Evolutionary conservation across 2,888 invertebrate genomes (phyloP).

Genomic region (Arrhopalites spinosus): DNA sequence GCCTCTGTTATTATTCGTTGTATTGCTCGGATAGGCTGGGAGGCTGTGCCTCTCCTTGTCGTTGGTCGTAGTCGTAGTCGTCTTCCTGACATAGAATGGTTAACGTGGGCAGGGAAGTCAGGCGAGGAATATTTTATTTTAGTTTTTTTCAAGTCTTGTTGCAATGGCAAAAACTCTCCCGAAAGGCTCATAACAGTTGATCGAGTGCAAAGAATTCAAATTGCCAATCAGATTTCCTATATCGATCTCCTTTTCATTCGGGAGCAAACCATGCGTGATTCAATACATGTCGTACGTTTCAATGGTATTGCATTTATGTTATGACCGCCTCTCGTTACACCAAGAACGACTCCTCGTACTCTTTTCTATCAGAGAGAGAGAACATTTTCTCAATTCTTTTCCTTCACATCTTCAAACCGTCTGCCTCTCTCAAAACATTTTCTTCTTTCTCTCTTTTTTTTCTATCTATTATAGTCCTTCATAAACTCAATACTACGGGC

Average conservation of each 20-base stretch:
- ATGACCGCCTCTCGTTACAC: constrained; percentile 31
- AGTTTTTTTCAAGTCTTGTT: constrained; percentile 33
- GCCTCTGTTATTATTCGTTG: constrained; percentile 29
- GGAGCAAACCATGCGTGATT: constrained; percentile 37
- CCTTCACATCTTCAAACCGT: not conserved
- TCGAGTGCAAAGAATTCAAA: constrained; percentile 56
- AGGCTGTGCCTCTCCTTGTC: not conserved
- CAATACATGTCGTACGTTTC: constrained; percentile 39
- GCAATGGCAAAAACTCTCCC: constrained; percentile 44
- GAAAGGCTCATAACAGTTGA: constrained; percentile 54
- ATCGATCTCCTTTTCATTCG: constrained; percentile 44
- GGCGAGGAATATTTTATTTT: constrained; percentile 43
- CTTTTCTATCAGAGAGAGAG: not conserved
- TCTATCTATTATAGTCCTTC: not conserved
- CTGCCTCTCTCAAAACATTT: not conserved
- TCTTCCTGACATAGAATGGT: not conserved
- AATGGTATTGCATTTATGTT: constrained; percentile 37
- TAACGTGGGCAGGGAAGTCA: constrained; percentile 20
- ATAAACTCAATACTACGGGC: too few relatives aligned
- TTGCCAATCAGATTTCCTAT: constrained; percentile 55
- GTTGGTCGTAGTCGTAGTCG: not conserved
- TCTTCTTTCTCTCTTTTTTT: not conserved
- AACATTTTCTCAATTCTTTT: not conserved
- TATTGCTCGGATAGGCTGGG: constrained; percentile 9
- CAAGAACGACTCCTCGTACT: not conserved